phyloP scores from a whole-genome alignment of 2,797 vertebrate genomes.

The Ctenopoma multispine region DNA sequence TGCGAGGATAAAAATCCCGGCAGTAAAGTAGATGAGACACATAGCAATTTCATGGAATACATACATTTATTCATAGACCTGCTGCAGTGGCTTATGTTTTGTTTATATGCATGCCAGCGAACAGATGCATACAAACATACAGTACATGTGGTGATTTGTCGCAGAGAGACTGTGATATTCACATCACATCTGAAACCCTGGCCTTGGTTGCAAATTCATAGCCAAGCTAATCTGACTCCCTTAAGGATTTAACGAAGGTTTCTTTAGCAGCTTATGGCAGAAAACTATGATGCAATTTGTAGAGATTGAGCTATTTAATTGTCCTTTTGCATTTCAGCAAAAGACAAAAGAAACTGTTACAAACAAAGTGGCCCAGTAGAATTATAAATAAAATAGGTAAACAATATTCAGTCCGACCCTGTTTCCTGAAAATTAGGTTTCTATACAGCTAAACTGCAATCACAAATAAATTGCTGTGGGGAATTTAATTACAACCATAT shows the following conservation, averaged over 20 bases:
- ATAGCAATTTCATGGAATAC: slow-evolving; percentile 56
- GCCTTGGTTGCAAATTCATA: slow-evolving; percentile 28
- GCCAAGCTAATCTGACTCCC: slow-evolving; percentile 33
- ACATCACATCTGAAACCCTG: slow-evolving; percentile 11
- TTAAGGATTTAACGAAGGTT: slow-evolving; percentile 31
- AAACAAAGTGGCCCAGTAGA: background rate
- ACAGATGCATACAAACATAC: slow-evolving; percentile 12
- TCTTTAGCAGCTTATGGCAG: slow-evolving; percentile 21
- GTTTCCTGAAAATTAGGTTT: too few species aligned
- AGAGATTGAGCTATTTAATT: slow-evolving; percentile 27
- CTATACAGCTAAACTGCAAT: background rate
- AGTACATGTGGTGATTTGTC: slow-evolving; percentile 37
- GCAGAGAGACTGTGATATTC: slow-evolving; percentile 39
- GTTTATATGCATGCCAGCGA: slow-evolving; percentile 31
- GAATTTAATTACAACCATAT: too few species aligned
- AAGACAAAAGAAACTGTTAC: background rate
- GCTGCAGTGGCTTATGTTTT: slow-evolving; percentile 49
- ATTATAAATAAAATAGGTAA: background rate
- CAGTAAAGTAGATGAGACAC: slow-evolving; percentile 43
- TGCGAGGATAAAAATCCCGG: slow-evolving; percentile 41
- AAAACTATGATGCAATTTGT: slow-evolving; percentile 22
- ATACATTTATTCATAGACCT: slow-evolving; percentile 53
- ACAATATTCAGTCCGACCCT: too few species aligned
- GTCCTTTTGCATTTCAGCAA: background rate
- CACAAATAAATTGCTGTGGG: too few species aligned